Evolutionary conservation across 2,113 vertebrate species (phyloP), one percentile per base, ranked within the genome.

Genomic region (Rhinolophus ferrumequinum): DNA sequence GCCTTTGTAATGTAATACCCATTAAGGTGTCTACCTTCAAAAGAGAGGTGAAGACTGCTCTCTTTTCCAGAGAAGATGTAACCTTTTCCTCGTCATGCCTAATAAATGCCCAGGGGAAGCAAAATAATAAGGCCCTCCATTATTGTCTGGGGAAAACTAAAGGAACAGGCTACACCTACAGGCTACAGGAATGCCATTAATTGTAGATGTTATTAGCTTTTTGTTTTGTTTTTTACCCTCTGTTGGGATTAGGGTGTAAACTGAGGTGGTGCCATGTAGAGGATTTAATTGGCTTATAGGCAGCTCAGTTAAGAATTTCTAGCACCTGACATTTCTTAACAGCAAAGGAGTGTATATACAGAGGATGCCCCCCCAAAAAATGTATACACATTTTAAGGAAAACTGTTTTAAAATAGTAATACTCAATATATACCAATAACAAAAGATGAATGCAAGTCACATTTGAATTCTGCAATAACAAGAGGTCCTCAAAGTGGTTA

Each of bases 151-250:
- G 58, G 60, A 92, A 93, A 95, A 77, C 16, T 70, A 35, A 88
- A 73, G 58, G 19, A 54, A 56, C 38, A 85, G 41, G 60, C 90
- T 94, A 98, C 89, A 95, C 93, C 52, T 93, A 67, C 21, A 52
- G 93, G 92, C 96, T 97, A 58, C 83, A 93, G 76, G 87, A 96
- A 96, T 96, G 92, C 72, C 95, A 52, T 90, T 96, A 95, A 97
- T 92, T 92, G 47, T 84, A 67, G 64, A 88, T 90, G 56, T 84
- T 96, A 81, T 88, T 96, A 35, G 67, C 9, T 77, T 66, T 67
- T 81, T 67, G 6, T 8, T 24, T 62, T 76, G 56, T 56, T 85
- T 94, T 73, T 70, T 3, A 19, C 28, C 50, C 67, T 85, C 73
- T 93, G 0, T 66, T 97, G 92, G 96, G 87, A 94, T 52, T 97